Conservation (phyloP, 2,113 vertebrate species). For the Melanocharis versteri region DNA sequence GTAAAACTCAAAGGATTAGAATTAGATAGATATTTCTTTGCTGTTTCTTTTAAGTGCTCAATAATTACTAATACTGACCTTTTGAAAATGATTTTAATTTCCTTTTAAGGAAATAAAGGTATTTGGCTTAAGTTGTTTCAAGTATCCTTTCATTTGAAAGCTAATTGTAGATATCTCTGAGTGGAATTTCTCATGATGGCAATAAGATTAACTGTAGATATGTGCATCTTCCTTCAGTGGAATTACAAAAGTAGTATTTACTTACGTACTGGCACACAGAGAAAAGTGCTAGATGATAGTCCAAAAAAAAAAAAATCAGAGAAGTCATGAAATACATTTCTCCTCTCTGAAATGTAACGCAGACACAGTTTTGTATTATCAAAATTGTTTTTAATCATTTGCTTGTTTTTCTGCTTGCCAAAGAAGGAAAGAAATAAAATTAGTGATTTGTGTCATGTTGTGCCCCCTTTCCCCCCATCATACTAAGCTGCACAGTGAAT, state of each 20-base stretch:
- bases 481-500: background rate
- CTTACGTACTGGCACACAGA: background rate
- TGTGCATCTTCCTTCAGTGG: background rate
- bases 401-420: background rate
- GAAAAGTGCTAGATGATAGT: background rate
- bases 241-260: background rate
- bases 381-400: rapidly evolving
- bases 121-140: background rate
- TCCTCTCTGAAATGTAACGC: background rate
- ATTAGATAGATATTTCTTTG: background rate
- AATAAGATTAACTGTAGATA: background rate
- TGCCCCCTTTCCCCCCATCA: rapidly evolving
- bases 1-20: background rate
- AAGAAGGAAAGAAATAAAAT: background rate
- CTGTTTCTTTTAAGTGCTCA: background rate
- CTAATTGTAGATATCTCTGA: background rate
- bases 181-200: background rate
- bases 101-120: background rate
- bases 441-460: background rate
- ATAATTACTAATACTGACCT: background rate
- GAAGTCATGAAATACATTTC: background rate
- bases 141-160: background rate
- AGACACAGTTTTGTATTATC: rapidly evolving
- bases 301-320: background rate
- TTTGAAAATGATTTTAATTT: background rate